Percentiles rank a stretch among this genome's conserved stretches.
Conservation (phyloP, 1,140 invertebrate genomes). For the Neodiprion pinetum region DNA sequence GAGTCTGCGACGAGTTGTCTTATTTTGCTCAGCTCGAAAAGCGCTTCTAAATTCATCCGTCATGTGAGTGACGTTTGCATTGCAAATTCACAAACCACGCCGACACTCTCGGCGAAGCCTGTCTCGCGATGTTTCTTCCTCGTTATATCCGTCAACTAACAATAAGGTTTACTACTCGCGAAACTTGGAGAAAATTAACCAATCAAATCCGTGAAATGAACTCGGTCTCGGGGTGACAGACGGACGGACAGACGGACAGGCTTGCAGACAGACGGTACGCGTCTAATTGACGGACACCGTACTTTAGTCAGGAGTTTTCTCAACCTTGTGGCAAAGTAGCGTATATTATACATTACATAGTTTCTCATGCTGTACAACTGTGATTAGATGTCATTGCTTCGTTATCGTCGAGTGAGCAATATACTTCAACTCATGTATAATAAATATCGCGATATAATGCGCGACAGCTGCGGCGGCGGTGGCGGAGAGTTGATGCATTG, state of each 20-base stretch:
- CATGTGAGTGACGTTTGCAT: constrained; percentile 4
- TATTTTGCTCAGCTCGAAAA: neutral
- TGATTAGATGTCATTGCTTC: too few species aligned
- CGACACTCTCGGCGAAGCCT: neutral
- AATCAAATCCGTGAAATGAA: neutral
- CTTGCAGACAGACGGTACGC: neutral
- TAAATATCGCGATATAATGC: too few species aligned
- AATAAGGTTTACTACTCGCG: neutral
- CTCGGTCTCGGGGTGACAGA: neutral
- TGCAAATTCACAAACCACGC: neutral
- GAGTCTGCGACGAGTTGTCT: too few species aligned
- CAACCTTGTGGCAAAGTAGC: too few species aligned
- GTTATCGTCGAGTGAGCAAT: too few species aligned
- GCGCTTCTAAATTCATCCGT: neutral
- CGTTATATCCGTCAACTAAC: neutral
- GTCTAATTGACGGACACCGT: neutral
- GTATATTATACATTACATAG: too few species aligned
- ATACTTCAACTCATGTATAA: too few species aligned
- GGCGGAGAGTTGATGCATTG: too few species aligned
- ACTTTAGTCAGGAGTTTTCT: neutral
- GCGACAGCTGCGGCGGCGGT: too few species aligned
- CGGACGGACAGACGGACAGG: neutral
- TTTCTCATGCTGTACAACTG: too few species aligned
- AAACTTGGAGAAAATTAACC: constrained; percentile 2
- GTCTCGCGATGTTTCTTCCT: neutral